Percentiles rank a stretch among this genome's conserved stretches.
phyloP scores from a whole-genome alignment of 2,797 vertebrate genomes.

The Pseudomugil gertrudae region DNA sequence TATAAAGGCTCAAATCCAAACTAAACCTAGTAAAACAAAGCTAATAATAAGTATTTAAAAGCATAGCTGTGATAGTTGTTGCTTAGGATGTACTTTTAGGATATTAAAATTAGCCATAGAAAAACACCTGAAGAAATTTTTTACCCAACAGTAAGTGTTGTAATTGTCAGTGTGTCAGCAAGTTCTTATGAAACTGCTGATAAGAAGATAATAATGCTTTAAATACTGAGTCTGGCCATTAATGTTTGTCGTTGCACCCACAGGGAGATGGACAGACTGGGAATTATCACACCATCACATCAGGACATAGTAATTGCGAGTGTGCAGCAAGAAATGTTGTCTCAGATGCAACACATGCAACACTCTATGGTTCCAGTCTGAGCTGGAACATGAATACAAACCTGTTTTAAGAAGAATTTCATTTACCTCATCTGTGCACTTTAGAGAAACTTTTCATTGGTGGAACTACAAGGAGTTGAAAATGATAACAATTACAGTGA shows the following conservation, averaged over 20 bases:
- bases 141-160: slow-evolving; percentile 1
- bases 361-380: slow-evolving; percentile 99
- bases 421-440: slow-evolving; percentile 99
- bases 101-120: slow-evolving; percentile 25
- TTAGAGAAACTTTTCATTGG: slow-evolving; percentile 85
- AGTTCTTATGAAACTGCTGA: background rate
- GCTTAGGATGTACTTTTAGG: slow-evolving; percentile 14
- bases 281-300: slow-evolving; percentile 89
- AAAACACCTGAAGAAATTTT: slow-evolving; percentile 2
- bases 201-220: slow-evolving; percentile 12
- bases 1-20: background rate
- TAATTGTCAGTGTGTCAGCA: too few species aligned
- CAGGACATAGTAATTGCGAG: slow-evolving; percentile 95
- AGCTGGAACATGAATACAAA: slow-evolving; percentile 76
- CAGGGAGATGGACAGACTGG: slow-evolving; percentile 95
- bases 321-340: slow-evolving; percentile 92
- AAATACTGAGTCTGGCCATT: slow-evolving; percentile 21
- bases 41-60: background rate
- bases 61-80: background rate
- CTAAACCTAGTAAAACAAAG: background rate
- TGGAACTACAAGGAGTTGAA: slow-evolving; percentile 51
- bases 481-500: slow-evolving; percentile 16
- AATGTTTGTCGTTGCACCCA: slow-evolving; percentile 49
- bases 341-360: slow-evolving; percentile 98
- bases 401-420: slow-evolving; percentile 82